phyloP scores from a whole-genome alignment of 2,888 invertebrate species.

The Escarpia spicata region DNA sequence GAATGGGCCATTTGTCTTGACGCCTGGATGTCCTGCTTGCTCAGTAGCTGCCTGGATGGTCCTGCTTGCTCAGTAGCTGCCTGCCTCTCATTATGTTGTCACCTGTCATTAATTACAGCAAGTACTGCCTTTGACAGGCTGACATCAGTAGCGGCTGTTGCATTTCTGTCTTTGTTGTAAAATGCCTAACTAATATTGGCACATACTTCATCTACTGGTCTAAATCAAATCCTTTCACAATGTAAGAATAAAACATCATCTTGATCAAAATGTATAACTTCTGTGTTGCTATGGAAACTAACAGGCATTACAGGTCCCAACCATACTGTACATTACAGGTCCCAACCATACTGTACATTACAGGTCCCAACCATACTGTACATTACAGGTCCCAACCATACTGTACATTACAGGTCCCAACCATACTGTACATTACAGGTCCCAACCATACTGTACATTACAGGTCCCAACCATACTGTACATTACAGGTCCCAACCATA shows the following conservation, averaged over 20 bases:
- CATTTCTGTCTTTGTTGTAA: neutral
- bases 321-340: no score
- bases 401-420: no score
- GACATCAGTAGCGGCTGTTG: neutral
- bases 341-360: no score
- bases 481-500: no score
- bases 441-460: no score
- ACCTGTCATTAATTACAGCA: neutral
- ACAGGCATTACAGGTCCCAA: no score
- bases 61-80: neutral
- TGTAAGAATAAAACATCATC: neutral
- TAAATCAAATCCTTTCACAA: neutral
- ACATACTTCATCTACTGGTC: neutral
- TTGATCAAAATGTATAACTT: neutral
- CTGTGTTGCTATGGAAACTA: neutral
- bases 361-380: no score
- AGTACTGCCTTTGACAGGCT: neutral
- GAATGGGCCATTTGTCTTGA: neutral
- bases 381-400: no score
- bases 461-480: no score
- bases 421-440: no score
- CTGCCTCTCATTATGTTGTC: neutral
- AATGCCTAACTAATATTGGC: neutral
- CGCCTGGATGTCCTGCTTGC: neutral
- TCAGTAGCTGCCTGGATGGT: neutral